Conservation (phyloP, 2,888 invertebrate genomes). For the Macrophya alboannulata region DNA sequence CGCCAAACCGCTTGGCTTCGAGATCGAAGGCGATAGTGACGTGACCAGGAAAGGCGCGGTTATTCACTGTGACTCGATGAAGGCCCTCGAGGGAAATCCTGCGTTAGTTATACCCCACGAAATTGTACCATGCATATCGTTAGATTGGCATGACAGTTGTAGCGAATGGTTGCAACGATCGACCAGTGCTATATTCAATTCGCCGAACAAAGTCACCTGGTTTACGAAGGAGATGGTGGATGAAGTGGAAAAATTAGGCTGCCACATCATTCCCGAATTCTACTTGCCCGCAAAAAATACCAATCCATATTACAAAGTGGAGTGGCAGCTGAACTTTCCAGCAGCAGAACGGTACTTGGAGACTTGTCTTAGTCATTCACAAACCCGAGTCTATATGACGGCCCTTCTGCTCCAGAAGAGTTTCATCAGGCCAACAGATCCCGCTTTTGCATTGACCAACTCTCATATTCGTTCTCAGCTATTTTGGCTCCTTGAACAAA, state of each 20-base stretch:
- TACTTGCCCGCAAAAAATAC: constrained; percentile 82
- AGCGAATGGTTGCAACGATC: constrained; percentile 84
- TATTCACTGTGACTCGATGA: constrained; percentile 83
- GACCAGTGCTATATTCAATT: constrained; percentile 69
- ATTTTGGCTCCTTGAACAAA: constrained; percentile 89
- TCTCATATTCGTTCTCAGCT: constrained; percentile 89
- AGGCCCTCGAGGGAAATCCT: constrained; percentile 70
- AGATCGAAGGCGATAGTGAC: constrained; percentile 81
- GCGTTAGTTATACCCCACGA: constrained; percentile 81
- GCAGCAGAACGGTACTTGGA: constrained; percentile 90
- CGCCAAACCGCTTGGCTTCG: constrained; percentile 83
- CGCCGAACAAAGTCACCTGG: constrained; percentile 85
- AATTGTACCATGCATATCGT: constrained; percentile 86
- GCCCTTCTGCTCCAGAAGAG: constrained; percentile 87
- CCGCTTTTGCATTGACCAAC: constrained; percentile 85
- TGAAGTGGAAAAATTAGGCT: constrained; percentile 85
- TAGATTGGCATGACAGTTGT: constrained; percentile 88
- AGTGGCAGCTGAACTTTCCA: constrained; percentile 91
- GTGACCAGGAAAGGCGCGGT: constrained; percentile 83
- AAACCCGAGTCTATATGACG: constrained; percentile 87
- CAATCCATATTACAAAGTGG: constrained; percentile 85
- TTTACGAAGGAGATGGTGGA: constrained; percentile 86
- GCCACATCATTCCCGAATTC: constrained; percentile 87
- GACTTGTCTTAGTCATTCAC: constrained; percentile 86
- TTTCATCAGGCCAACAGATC: constrained; percentile 86